Percentiles rank a stretch among this genome's conserved stretches.
These are phyloP conservation scores for cat (Felis catus) DNA, from an alignment of 2,113 vertebrate genomes.

Conservation along the genomic window F.catus_Fca126_mat1.0 CM031419.1:106751001-106751500, in stretches of 20 bases:
- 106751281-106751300: no score
- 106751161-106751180: neutral
- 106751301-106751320: no score
- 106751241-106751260: neutral
- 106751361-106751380: no score
- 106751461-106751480: no score
- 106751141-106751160: neutral
- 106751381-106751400: no score
- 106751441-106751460: no score
- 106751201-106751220: accelerated
- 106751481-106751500: no score
- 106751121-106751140: neutral
- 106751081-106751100: accelerated
- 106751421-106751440: no score
- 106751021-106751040: neutral
- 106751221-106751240: accelerated
- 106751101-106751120: neutral
- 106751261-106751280: accelerated
- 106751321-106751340: no score
- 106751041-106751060: accelerated
- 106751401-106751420: no score
- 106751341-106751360: no score
- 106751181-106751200: accelerated
- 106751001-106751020: neutral
- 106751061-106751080: accelerated